These are phyloP conservation scores for Danionella cerebrum DNA, from an alignment of 2,113 vertebrate species.

Conservation along the genomic window DNA sequence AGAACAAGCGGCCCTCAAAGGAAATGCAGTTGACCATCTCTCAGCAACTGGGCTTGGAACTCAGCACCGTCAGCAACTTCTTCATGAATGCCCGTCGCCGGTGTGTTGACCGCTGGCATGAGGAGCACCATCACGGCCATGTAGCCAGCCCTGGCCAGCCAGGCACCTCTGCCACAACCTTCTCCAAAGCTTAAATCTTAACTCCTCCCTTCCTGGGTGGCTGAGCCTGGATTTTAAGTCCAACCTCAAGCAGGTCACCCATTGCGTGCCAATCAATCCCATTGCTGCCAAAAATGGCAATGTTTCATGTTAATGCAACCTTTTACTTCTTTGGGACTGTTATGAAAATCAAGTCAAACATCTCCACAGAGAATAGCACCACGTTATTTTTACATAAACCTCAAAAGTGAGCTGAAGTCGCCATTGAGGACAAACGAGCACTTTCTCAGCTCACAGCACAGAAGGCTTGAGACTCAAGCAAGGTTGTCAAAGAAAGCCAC, in stretches of 20 bases:
- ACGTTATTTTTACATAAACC: neutral
- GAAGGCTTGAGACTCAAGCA: conserved; percentile 52
- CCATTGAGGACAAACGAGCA: conserved; percentile 55
- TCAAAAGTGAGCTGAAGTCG: neutral
- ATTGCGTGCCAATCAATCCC: conserved; percentile 61
- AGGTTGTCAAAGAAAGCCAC: conserved; percentile 33
- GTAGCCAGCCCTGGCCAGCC: conserved; percentile 74
- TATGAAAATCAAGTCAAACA: conserved; percentile 36
- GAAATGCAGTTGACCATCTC: conserved; percentile 99
- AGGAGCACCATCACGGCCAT: conserved; percentile 65
- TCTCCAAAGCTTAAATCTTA: conserved; percentile 88
- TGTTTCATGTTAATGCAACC: conserved; percentile 26
- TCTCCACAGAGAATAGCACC: conserved; percentile 9
- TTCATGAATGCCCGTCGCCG: conserved; percentile 98
- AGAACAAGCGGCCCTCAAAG: conserved; percentile 95
- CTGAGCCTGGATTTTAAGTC: conserved; percentile 2
- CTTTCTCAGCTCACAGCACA: conserved; percentile 65
- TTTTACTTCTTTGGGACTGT: conserved; percentile 48
- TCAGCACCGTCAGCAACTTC: conserved; percentile 98
- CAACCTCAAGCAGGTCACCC: neutral
- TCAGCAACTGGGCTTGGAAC: conserved; percentile 94
- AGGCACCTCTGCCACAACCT: conserved; percentile 80
- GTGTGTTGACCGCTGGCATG: conserved; percentile 93
- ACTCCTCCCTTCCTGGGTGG: conserved; percentile 3
- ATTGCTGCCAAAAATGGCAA: conserved; percentile 48